Base-by-base conservation (phyloP, 2,888 invertebrate species). In the Adineta ricciae region DNA sequence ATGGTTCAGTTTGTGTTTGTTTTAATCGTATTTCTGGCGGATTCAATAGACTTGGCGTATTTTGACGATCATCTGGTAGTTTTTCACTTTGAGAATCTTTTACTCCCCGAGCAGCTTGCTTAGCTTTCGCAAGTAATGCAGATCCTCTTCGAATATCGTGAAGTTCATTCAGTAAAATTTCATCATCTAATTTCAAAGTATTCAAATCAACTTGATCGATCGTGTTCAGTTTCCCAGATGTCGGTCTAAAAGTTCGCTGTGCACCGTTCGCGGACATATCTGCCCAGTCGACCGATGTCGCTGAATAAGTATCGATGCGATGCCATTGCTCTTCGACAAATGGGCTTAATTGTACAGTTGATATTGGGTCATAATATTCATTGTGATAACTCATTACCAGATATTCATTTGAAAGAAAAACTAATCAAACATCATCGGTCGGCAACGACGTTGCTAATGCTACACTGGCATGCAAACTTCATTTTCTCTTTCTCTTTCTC, bases 341-440 rank as follows among this genome's bases (percentile, higher is more conserved):
- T 41, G 78, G 78, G n/a, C 78, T 78, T n/a, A 78, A 78, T n/a
- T 78, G 78, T 24, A 78, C 78, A 24, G 78, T 78, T 21, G 78
- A 38, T 21, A 78, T 78, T 24, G 38, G 16, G 41, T n/a, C 32
- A 0, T 64, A 5, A 14, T 64, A 19, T 32, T 36, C 32, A 36
- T 27, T 64, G 7, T 1, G 1, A 64, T 64, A 4, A 32, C 5
- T 27, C 64, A 64, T 64, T 32, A 64, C 7, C 32, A 64, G 16
- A 5, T 64, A 19, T 32, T 36, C 19, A 64, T 64, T 36, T 27
- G 32, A 36, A 56, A 56, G 27, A 56, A 56, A 0, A 64, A 64
- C 2, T 16, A 4, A 64, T 32, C 11, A 64, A 16, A 32, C 32
- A 64, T 64, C 36, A 27, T 19, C 32, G 3, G 64, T 19, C 64